Base-by-base conservation (phyloP, 2,888 invertebrate species). In the Ophonus ardosiacus region DNA sequence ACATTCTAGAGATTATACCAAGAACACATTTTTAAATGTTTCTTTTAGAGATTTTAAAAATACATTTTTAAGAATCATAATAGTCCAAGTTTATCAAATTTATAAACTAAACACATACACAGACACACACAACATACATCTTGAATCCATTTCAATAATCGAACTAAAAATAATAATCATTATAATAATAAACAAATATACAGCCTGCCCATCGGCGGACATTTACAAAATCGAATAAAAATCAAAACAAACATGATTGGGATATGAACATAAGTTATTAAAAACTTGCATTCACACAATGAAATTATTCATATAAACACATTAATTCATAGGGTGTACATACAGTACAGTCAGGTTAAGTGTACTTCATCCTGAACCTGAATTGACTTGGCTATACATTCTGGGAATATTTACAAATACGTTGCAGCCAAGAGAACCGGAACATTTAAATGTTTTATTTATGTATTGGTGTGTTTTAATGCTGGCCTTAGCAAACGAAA, bases 91-190 rank as follows among this genome's bases (percentile, higher is more conserved):
- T 85, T 78, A 78, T 78, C 71, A 65, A 80, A 80, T 71, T 68
- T 85, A 85, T 80, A 79, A 85, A 85, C 85, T 85, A 85, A 85
- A 85, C 85, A 85, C 85, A 71, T 80, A 84, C 84, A 84, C 84
- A 74, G 65, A 82, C 82, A 84, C 63, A 17, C 84, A 84, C 84
- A 84, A 76, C 78, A 84, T 78, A 76, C 83, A 83, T 83, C 74
- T 59, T 59, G 4, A 81, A 81, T 81, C 38, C 71, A 38, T 82
- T 71, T 74, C 56, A 56, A 57, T 38, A 82, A 82, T 74, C 71
- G 24, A 74, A 82, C 56, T 74, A 57, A 81, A 56, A 81, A 65
- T 24, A 76, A 80, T 61, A 80, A 80, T 80, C 24, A 80, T 80
- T 51, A 76, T 80, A 82, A 76, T 80, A 82, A 82, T 82, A 82